Percentiles rank a stretch among this genome's conserved stretches.
Conservation (phyloP, 1,140 invertebrate species). For the Phortica variegata region DNA sequence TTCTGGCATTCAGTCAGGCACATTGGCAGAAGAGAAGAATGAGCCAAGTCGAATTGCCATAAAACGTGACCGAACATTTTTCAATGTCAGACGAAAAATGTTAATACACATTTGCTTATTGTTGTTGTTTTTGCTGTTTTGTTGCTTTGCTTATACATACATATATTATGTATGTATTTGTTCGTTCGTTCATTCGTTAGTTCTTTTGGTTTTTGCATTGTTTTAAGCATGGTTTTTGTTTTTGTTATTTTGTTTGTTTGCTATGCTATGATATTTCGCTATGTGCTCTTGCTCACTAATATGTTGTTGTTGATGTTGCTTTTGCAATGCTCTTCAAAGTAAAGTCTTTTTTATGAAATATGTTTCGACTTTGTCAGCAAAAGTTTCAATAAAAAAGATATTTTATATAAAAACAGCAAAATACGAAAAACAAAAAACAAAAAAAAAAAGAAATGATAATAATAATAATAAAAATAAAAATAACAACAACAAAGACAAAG, state of each 20-base stretch:
- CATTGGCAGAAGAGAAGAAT: conserved; percentile 31
- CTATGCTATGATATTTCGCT: too few relatives aligned
- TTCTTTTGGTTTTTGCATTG: conserved; percentile 24
- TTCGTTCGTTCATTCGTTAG: not conserved
- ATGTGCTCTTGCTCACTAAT: too few relatives aligned
- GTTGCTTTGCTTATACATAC: too few relatives aligned
- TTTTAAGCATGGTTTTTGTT: conserved; percentile 6
- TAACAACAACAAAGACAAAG: not conserved
- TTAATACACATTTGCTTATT: conserved; percentile 29
- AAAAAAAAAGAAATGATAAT: too few relatives aligned
- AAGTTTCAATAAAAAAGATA: conserved; percentile 10
- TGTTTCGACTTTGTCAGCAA: conserved; percentile 13
- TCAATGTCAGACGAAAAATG: conserved; percentile 55
- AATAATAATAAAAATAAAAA: not conserved
- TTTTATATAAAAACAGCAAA: conserved; percentile 1
- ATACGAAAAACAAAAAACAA: too few relatives aligned
- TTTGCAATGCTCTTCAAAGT: too few relatives aligned
- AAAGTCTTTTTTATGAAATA: too few relatives aligned
- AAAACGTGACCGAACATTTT: conserved; percentile 58
- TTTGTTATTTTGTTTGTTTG: conserved; percentile 17
- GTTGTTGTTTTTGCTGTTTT: conserved; percentile 8
- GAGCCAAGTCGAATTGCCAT: conserved; percentile 23
- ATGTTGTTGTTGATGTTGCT: too few relatives aligned
- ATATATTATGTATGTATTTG: too few relatives aligned
- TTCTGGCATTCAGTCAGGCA: too few relatives aligned